phyloP scores from a whole-genome alignment of 2,888 invertebrate genomes.

The Epistrophe eligans region DNA sequence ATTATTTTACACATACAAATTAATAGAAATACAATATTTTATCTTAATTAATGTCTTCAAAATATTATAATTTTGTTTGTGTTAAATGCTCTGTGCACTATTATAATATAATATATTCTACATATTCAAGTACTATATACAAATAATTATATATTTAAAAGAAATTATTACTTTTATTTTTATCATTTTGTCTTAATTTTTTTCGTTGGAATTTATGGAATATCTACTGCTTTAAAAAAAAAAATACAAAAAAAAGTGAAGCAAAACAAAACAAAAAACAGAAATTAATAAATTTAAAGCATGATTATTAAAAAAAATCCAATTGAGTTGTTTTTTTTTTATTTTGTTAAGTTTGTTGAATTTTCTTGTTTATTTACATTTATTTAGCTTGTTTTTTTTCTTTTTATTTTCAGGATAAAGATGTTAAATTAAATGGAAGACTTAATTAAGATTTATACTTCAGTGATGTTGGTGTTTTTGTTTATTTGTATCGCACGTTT shows the following conservation, averaged over 20 bases:
- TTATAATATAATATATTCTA: slow-evolving; percentile 41
- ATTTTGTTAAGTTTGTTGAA: no score
- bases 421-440: neutral
- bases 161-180: slow-evolving; percentile 51
- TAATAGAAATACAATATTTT: slow-evolving; percentile 49
- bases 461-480: neutral
- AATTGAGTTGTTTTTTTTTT: slow-evolving; percentile 62
- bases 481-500: neutral
- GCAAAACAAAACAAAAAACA: slow-evolving; percentile 53
- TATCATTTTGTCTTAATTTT: slow-evolving; percentile 45
- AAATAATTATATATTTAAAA: slow-evolving; percentile 31
- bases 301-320: slow-evolving; percentile 69
- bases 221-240: slow-evolving; percentile 54
- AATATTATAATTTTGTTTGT: slow-evolving; percentile 47
- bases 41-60: slow-evolving; percentile 56
- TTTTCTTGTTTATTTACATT: slow-evolving; percentile 45
- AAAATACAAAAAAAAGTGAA: slow-evolving; percentile 36
- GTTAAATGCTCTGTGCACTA: slow-evolving; percentile 63
- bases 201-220: slow-evolving; percentile 65
- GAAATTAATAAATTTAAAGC: slow-evolving; percentile 68
- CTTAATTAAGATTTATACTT: neutral
- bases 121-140: slow-evolving; percentile 44
- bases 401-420: slow-evolving; percentile 18
- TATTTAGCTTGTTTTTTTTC: slow-evolving; percentile 8
- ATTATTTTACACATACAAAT: slow-evolving; percentile 59